Percentiles rank a stretch among this genome's conserved stretches.
phyloP scores from a whole-genome alignment of 2,888 invertebrate species.

The Callyntrura sp. region DNA sequence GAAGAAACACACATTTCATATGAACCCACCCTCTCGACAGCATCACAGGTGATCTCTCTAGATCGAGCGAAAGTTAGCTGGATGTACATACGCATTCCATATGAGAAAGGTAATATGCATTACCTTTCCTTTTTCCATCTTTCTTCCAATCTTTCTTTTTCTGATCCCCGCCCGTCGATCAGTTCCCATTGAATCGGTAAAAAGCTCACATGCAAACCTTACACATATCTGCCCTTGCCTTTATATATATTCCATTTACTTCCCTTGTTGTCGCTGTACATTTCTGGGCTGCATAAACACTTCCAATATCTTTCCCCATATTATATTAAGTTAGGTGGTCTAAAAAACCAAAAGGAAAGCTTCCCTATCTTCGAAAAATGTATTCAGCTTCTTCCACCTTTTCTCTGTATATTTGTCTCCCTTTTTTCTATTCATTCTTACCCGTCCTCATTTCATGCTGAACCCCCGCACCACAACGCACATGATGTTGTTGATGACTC shows the following conservation, averaged over 20 bases:
- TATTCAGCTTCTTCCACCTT: slow-evolving; percentile 32
- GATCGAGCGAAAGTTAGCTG: background rate
- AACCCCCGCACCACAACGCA: background rate
- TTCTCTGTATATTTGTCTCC: slow-evolving; percentile 30
- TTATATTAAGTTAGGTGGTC: slow-evolving; percentile 19
- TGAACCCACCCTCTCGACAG: background rate
- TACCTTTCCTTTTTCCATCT: slow-evolving; percentile 39
- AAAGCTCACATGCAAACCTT: slow-evolving; percentile 69
- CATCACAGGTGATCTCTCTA: slow-evolving; percentile 14
- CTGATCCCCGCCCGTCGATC: slow-evolving; percentile 76
- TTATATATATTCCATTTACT: slow-evolving; percentile 6
- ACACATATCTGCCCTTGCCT: background rate
- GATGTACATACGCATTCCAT: background rate
- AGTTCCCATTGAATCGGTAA: slow-evolving; percentile 76
- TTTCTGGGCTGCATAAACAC: background rate
- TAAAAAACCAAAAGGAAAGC: slow-evolving; percentile 10
- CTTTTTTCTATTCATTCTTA: slow-evolving; percentile 9
- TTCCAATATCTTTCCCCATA: slow-evolving; percentile 6
- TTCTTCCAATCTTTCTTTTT: slow-evolving; percentile 61
- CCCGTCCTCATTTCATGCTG: background rate
- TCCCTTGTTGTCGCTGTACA: background rate
- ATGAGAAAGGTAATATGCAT: slow-evolving; percentile 29
- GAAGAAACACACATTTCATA: background rate
- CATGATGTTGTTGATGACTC: slow-evolving; percentile 46
- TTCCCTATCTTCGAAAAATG: background rate